These are phyloP conservation scores for Lordiphosa stackelbergi DNA, from an alignment of 1,140 invertebrate species.

Conservation along the genomic window DNA sequence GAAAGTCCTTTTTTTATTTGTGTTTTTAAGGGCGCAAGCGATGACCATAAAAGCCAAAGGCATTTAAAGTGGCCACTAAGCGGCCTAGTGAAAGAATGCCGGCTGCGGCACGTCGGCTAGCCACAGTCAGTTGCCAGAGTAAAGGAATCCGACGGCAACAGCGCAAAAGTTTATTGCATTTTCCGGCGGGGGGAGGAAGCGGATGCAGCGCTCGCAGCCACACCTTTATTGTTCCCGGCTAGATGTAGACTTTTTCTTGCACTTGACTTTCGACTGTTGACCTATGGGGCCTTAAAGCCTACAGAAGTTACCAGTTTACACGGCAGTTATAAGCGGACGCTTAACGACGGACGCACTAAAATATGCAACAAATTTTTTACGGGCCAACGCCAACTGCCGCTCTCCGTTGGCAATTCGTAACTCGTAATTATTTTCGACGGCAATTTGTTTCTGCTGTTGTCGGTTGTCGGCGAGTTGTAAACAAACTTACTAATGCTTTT, in stretches of 20 bases:
- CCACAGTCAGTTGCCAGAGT: constrained; percentile 46
- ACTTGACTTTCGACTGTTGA: constrained; percentile 47
- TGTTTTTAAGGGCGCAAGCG: constrained; percentile 8
- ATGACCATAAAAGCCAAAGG: constrained; percentile 39
- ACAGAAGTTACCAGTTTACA: constrained; percentile 10
- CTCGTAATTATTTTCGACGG: constrained; percentile 59
- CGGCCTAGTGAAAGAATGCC: not conserved
- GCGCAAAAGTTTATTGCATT: constrained; percentile 57
- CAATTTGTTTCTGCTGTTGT: constrained; percentile 50
- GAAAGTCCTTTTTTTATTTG: constrained; percentile 19
- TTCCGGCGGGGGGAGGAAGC: not conserved
- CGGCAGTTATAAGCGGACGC: constrained; percentile 34
- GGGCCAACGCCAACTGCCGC: constrained; percentile 3
- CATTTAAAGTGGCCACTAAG: constrained; percentile 33
- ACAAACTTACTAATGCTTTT: constrained; percentile 34
- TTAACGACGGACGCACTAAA: constrained; percentile 28
- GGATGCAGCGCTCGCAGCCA: not conserved
- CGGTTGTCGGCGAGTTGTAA: constrained; percentile 36
- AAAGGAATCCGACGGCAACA: constrained; percentile 62
- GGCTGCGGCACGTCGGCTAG: constrained; percentile 31
- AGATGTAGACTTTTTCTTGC: constrained; percentile 17
- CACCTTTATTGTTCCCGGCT: constrained; percentile 35
- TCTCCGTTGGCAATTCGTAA: constrained; percentile 17
- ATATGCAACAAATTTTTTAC: constrained; percentile 43
- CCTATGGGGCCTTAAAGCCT: constrained; percentile 34